Base-by-base conservation (phyloP, 2,113 vertebrate species). In the Tragelaphus strepsiceros region DNA sequence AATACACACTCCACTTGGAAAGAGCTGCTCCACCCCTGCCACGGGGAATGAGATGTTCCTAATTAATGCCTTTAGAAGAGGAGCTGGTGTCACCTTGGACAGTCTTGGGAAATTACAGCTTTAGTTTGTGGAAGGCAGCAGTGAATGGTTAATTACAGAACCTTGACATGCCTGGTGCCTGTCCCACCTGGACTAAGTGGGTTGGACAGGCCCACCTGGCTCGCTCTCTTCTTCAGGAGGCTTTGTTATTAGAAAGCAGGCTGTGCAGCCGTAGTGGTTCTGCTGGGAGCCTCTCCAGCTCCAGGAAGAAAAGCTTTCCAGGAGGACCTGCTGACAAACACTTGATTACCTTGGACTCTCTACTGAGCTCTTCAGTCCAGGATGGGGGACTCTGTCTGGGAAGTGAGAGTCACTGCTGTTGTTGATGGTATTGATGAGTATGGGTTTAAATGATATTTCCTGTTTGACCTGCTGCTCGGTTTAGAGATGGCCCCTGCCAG, bases 41-140 rank as follows among this genome's bases (percentile, higher is more conserved):
- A 98, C 56, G 82, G 98, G 98, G 98, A 98, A 98, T 95, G 98
- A 98, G 98, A 98, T 97, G 96, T 94, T 98, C 98, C 98, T 99
- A 98, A 99, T 99, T 99, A 99, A 99, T 98, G 98, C 98, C 93
- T 98, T 98, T 98, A 78, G 98, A 97, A 98, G 96, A 97, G 96
- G 96, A 94, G 95, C 92, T 97, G 89, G 90, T 98, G 98, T 98
- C 98, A 98, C 98, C 98, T 98, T 95, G 97, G 97, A 97, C 97
- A 97, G 97, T 98, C 98, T 98, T 98, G 98, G 96, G 98, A 98
- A 99, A 99, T 98, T 97, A 97, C 39, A 53, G 98, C 92, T 97
- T 97, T 89, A 51, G 1, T 89, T 89, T 98, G 90, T 58, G 88
- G 97, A 98, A 39, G 28, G 30, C 85, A 98, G 91, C 2, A 0